Conservation (phyloP, 2,113 vertebrate species). For the Petaurus breviceps region DNA sequence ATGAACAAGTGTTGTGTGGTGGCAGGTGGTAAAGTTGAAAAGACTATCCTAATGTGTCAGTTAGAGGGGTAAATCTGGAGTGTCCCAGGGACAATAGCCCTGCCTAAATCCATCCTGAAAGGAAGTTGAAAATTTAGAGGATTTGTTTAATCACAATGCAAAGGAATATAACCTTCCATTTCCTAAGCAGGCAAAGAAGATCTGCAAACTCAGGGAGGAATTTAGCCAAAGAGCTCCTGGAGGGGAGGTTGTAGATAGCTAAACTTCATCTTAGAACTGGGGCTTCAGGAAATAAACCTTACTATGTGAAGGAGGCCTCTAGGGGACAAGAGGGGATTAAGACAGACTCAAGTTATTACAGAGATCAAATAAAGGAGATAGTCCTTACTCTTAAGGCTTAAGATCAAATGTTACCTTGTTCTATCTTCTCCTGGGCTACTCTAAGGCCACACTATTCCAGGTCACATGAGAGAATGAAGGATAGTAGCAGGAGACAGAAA, state of each 20-base stretch:
- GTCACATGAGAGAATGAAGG: slow-evolving; percentile 7
- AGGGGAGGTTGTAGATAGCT: not conserved
- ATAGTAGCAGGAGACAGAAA: slow-evolving; percentile 12
- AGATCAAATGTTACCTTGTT: not conserved
- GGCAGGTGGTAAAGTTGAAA: not conserved
- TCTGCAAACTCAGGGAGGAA: not conserved
- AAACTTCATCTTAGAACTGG: slow-evolving; percentile 28
- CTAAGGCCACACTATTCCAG: not conserved
- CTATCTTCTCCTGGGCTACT: not conserved
- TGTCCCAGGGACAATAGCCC: not conserved
- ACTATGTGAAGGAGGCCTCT: not conserved
- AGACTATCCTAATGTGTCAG: not conserved
- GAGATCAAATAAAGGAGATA: not conserved
- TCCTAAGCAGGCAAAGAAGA: slow-evolving; percentile 2
- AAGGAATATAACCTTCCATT: not conserved
- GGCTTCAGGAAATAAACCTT: not conserved
- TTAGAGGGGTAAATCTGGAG: not conserved
- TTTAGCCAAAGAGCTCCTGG: not conserved
- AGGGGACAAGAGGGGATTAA: not conserved
- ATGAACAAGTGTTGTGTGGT: not conserved
- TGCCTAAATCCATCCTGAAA: not conserved
- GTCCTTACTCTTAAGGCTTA: not conserved
- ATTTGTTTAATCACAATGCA: not conserved
- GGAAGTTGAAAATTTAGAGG: not conserved
- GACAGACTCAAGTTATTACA: not conserved